Evolutionary conservation across 1,140 invertebrate species (phyloP).

Genomic region (Leptopilina boulardi): DNA sequence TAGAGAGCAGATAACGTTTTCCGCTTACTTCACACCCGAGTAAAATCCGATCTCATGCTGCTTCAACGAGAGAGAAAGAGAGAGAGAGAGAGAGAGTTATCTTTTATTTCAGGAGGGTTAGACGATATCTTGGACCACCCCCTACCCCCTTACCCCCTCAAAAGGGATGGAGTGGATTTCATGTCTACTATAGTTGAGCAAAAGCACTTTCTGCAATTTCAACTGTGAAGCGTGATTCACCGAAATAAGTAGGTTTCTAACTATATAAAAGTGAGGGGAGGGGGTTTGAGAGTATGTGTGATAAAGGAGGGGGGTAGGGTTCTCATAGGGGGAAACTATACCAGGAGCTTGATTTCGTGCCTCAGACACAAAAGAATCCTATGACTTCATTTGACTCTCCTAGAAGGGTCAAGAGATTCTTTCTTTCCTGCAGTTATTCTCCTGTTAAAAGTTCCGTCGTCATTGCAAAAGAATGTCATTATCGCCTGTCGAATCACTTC

Average conservation of each 20-base stretch:
- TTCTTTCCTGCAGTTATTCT: conserved; percentile 20
- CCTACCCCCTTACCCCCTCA: neutral
- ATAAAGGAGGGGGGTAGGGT: neutral
- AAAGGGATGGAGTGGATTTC: neutral
- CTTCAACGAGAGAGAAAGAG: neutral
- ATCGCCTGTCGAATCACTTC: neutral
- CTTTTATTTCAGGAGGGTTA: conserved; percentile 7
- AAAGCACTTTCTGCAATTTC: conserved; percentile 23
- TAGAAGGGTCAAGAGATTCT: conserved; percentile 7
- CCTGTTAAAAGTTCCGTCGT: neutral
- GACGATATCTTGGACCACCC: conserved; percentile 7
- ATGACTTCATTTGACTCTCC: conserved; percentile 17
- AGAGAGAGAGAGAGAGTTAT: too few relatives aligned
- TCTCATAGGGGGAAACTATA: neutral
- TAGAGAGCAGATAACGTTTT: conserved; percentile 14
- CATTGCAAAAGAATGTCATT: conserved; percentile 6
- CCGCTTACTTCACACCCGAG: conserved; percentile 16
- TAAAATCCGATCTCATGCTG: conserved; percentile 8
- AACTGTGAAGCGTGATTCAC: conserved; percentile 8
- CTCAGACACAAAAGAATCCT: conserved; percentile 28
- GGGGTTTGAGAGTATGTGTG: neutral
- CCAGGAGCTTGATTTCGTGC: conserved; percentile 18
- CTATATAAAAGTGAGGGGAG: neutral
- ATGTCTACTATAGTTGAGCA: neutral
- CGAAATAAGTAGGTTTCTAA: conserved; percentile 22